Base-by-base conservation (phyloP, 2,888 invertebrate genomes). In the Tetragonula carbonaria region DNA sequence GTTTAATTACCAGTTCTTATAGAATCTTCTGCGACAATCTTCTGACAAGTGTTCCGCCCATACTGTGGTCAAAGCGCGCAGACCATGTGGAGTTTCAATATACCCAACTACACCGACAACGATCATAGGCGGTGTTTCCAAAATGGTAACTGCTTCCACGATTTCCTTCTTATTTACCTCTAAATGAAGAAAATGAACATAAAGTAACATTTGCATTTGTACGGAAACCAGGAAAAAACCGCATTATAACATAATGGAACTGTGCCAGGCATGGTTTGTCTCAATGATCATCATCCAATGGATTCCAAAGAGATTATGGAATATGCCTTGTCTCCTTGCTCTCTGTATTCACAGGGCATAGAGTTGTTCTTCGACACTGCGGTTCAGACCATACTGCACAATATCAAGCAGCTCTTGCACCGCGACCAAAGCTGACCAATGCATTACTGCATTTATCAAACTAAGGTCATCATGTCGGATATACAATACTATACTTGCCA, bases 161-260 rank as follows among this genome's bases (percentile, higher is more conserved):
- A 99, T 98, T 95, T 99, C 99, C 95, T 99, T 99, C 96, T 99
- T 99, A 96, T 99, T 99, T 87, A 99, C 97, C 96, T 99, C 99
- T 98, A 95, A 62, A 77, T 28, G 28, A 55, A n/a, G 23, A 77
- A 73, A 21, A 50, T 2, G 33, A 28, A 71, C 45, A 68, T 23
- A 66, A 68, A 76, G 59, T 59, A 75, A 65, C 2, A 50, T 59
- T 51, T 28, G 38, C 18, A 72, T 50, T 23, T 18, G 6, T 78
- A 59, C 53, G 23, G 45, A 67, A 63, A 51, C 53, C 1, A 38
- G 2, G 33, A 14, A 28, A 55, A 0, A 23, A 45, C 1, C 38
- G 8, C 11, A 18, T 38, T 74, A 21, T 65, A 74, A 68, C 8
- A 38, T 53, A 57, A 45, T n/a, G 51, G 63, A 65, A 93, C 92